Base-by-base conservation (phyloP, 1,140 invertebrate species). In the Monomorium pharaonis region DNA sequence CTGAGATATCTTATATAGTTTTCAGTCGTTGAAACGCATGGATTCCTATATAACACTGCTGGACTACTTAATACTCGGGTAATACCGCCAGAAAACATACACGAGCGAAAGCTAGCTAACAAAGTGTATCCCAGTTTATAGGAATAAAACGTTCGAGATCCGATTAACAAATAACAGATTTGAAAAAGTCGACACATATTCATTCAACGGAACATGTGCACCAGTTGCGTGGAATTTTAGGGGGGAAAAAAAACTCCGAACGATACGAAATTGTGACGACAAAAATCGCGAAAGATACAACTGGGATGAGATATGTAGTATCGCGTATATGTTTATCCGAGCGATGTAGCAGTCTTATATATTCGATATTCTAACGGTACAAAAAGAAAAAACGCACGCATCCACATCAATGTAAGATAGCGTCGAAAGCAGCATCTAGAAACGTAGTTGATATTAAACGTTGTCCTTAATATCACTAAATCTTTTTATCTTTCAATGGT, bases 1-100 rank as follows among this genome's bases (percentile, higher is more conserved):
- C 88, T 90, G 89, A 90, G 88, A 89, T 86, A 89, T 89, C 85
- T 84, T 89, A 86, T 90, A 84, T 87, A 74, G 51, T 76, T 89
- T 90, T 90, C 89, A 89, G 89, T 90, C 89, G 27, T 89, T 90
- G 86, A 83, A 87, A 87, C 78, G 78, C 78, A 83, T 37, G 30
- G 51, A 83, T 83, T 83, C 44, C 67, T 83, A 83, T 83, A 72
- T 83, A 83, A 83, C 51, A 72, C 78, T 83, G 78, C 78, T 83
- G 67, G 37, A 83, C 78, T 83, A 83, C 49, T 83, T 83, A 83
- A 83, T 83, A 83, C 67, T 83, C 78, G 67, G 70, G 74, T 70
- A 42, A 42, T 74, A 74, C 78, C 78, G 78, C 67, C 78, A 56
- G 51, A 60, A 83, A 83, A 72, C 67, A 83, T 54, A 74, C 78